Evolutionary conservation across 2,888 invertebrate species (phyloP), one percentile per base, ranked within the genome.

Genomic region (Spilosoma lubricipeda): DNA sequence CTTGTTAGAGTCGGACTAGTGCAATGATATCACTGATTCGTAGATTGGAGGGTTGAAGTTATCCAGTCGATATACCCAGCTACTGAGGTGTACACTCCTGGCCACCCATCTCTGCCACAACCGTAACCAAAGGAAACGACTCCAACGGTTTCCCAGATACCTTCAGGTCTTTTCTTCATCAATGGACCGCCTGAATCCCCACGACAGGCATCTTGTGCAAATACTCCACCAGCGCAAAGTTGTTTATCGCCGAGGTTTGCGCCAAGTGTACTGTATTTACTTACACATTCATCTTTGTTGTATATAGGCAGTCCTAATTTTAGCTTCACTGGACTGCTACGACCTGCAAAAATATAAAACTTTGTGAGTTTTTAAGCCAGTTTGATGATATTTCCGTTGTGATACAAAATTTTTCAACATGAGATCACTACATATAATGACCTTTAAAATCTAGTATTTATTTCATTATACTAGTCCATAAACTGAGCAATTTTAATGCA

Each of bases 131-230:
- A 97, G 36, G 97, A 97, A 0, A 97, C 97, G 2, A 98, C 92
- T 0, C 97, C 98, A 7, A 97, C 94, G 0, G 95, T 86, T 72
- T 96, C 96, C 96, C 97, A 97, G 0, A 95, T 89, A 0, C 95
- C 95, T 0, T 95, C 92, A 0, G 93, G 90, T 45, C 92, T 93
- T 68, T 85, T 92, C 80, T 90, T 94, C 97, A 98, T 98, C 9
- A 98, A 91, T 0, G 98, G 98, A 7, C 98, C 98, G 0, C 98
- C 98, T 0, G 97, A 98, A 84, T 98, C 98, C 0, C 98, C 98
- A 27, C 91, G 96, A 85, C 98, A 98, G 0, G 98, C 97, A 86
- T 98, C 98, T 84, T 97, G 96, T 7, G 96, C 96, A 73, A 93
- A 96, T 59, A 95, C 95, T 0, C 98, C 97, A 4, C 98, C 98